A percentile compares a stretch with the other conserved stretches of the same genome.
These are phyloP conservation scores for Bhutanitis thaidina DNA, from an alignment of 2,888 invertebrate genomes.

Conservation along the genomic window DNA sequence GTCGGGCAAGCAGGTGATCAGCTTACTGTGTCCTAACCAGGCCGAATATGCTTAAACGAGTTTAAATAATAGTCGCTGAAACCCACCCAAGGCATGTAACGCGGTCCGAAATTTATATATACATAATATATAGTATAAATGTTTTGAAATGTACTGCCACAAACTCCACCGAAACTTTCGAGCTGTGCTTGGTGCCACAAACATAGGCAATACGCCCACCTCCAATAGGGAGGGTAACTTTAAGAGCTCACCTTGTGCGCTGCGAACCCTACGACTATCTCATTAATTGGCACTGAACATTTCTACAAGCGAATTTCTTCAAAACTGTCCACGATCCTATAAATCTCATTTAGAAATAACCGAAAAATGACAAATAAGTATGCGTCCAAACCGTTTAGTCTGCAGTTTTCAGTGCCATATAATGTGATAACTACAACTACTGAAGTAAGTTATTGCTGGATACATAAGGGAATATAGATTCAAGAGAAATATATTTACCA, in stretches of 20 bases:
- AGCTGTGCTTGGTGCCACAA: conserved; percentile 75
- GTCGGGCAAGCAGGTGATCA: conserved; percentile 40
- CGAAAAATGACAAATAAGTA: conserved; percentile 9
- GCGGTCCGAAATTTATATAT: conserved; percentile 39
- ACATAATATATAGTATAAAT: conserved; percentile 23
- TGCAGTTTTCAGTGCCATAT: conserved; percentile 47
- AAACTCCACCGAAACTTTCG: conserved; percentile 60
- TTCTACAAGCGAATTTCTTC: conserved; percentile 27
- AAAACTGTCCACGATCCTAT: conserved; percentile 13
- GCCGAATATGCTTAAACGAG: conserved; percentile 30
- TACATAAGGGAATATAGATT: conserved; percentile 79
- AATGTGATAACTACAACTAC: conserved; percentile 71
- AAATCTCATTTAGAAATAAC: conserved; percentile 4
- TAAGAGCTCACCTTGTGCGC: conserved; percentile 78
- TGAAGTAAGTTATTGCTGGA: conserved; percentile 78
- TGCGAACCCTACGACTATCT: conserved; percentile 71
- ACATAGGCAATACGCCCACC: conserved; percentile 79
- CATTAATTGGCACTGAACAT: conserved; percentile 48
- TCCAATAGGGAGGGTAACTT: conserved; percentile 79
- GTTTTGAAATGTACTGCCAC: conserved; percentile 53
- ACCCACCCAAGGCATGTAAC: conserved; percentile 54
- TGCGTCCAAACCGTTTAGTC: conserved; percentile 3
- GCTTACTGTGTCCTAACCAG: conserved; percentile 38
- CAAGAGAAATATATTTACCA: conserved; percentile 78
- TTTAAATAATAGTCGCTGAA: conserved; percentile 32